phyloP scores from a whole-genome alignment of 2,797 vertebrate genomes.

The Silurus lanzhouensis region DNA sequence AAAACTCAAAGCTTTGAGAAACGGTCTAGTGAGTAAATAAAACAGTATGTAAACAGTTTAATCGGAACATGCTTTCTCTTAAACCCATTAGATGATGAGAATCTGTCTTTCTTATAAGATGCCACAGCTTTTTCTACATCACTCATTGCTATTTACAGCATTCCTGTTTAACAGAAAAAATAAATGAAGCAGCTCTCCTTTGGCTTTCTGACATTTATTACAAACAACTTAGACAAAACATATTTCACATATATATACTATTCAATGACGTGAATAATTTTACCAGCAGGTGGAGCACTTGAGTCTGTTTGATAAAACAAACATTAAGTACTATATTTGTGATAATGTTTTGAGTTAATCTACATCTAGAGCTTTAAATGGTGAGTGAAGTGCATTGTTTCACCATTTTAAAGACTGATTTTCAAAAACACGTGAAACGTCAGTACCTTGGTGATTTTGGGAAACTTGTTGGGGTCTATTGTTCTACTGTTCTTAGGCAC shows the following conservation, averaged over 20 bases:
- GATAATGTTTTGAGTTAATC: neutral
- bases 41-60: neutral
- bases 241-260: neutral
- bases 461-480: slow-evolving; percentile 95
- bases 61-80: neutral
- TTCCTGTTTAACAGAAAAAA: neutral
- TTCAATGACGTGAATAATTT: neutral
- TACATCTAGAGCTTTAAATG: neutral
- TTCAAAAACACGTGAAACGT: neutral
- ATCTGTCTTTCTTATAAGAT: neutral
- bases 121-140: neutral
- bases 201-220: neutral
- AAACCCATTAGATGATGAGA: neutral
- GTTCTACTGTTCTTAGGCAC: slow-evolving; percentile 95
- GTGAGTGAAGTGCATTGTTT: neutral
- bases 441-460: slow-evolving; percentile 95
- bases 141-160: neutral
- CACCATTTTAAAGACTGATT: neutral
- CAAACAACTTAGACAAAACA: neutral
- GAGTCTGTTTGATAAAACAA: neutral
- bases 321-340: neutral
- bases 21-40: neutral
- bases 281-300: slow-evolving; percentile 43
- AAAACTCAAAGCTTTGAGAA: neutral
- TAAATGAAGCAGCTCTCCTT: no score